phyloP scores from a whole-genome alignment of 2,113 vertebrate genomes.

The Oncorhynchus mykiss region DNA sequence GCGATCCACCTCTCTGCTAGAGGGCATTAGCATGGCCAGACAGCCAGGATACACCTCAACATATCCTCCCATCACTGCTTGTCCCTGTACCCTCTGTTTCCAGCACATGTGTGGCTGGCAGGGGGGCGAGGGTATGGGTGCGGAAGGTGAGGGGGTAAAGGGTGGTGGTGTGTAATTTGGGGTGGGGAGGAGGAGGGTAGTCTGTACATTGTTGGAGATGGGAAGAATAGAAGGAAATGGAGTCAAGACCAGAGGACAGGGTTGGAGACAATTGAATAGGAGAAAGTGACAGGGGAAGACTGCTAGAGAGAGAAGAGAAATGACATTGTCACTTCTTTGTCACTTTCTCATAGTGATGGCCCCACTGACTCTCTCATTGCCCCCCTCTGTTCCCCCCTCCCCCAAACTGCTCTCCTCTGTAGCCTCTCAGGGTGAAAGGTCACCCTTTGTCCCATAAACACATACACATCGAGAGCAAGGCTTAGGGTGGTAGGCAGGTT shows the following conservation, averaged over 20 bases:
- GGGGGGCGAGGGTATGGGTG: no score
- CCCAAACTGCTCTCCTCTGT: background rate
- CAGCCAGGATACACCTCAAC: constrained; percentile 73
- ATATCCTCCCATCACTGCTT: constrained; percentile 47
- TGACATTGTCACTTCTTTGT: background rate
- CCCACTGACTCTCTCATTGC: no score
- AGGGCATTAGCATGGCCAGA: constrained; percentile 70
- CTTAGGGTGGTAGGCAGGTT: constrained; percentile 26
- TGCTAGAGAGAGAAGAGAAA: background rate
- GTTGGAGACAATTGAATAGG: no score
- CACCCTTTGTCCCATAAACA: constrained; percentile 15
- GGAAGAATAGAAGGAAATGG: no score
- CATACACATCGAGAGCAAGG: constrained; percentile 9
- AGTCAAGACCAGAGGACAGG: no score
- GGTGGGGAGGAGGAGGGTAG: background rate
- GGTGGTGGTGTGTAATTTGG: background rate
- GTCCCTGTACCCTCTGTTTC: background rate
- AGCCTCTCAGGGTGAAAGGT: background rate
- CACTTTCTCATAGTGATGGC: background rate
- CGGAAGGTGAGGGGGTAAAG: no score
- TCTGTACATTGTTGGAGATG: background rate
- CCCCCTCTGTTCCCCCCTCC: background rate
- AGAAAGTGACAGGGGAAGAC: no score
- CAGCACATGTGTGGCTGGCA: constrained; percentile 7
- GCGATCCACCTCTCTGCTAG: constrained; percentile 69